Percentiles rank a stretch among this genome's conserved stretches.
These are phyloP conservation scores for Helicolenus hilgendorfi DNA, from an alignment of 2,797 vertebrate species.

Conservation along the genomic window DNA sequence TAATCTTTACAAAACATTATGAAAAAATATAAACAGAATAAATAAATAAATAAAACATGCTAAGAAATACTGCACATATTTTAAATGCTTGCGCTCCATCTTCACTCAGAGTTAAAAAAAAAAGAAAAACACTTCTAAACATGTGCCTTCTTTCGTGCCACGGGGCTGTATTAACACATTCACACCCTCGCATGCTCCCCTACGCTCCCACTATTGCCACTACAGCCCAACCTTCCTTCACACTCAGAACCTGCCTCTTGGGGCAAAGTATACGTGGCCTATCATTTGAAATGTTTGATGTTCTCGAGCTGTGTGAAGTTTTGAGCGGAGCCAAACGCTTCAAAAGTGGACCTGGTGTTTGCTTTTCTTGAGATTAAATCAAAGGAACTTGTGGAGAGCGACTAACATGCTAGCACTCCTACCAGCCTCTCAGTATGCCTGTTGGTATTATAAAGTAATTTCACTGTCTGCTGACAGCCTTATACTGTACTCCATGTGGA, in stretches of 20 bases:
- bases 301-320: background rate
- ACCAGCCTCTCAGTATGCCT: background rate
- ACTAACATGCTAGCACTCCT: background rate
- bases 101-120: no score
- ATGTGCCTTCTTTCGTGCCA: background rate
- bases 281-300: slow-evolving; percentile 13
- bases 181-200: background rate
- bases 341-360: slow-evolving; percentile 2
- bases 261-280: background rate
- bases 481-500: background rate
- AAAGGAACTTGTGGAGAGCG: background rate
- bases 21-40: no score
- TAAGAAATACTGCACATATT: no score
- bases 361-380: background rate
- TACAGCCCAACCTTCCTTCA: background rate
- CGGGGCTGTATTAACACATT: background rate
- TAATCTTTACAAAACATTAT: no score
- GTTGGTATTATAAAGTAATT: background rate
- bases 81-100: no score
- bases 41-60: no score
- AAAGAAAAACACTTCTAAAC: background rate
- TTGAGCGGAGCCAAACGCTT: background rate
- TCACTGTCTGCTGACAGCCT: background rate
- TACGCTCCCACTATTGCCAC: background rate
- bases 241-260: background rate